A percentile compares a stretch with the other conserved stretches of the same genome.
Evolutionary conservation across 2,888 invertebrate species (phyloP).

Genomic region (Xylocampa areola): DNA sequence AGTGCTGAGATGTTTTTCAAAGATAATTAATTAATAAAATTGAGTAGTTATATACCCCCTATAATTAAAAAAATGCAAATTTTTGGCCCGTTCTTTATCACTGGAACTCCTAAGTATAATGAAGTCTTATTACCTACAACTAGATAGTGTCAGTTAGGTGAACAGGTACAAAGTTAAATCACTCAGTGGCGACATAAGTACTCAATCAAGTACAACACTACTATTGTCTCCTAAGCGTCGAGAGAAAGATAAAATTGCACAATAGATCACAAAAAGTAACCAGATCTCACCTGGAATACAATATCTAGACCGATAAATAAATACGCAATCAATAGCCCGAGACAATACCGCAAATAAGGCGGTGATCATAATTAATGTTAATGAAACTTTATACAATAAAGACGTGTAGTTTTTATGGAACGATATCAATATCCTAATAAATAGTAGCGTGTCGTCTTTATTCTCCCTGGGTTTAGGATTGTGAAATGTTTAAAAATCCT

Average conservation of each 20-base stretch:
- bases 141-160: no score
- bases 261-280: conserved; percentile 48
- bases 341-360: conserved; percentile 32
- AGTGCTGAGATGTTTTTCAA: no score
- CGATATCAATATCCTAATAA: no score
- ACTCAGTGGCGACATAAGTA: conserved; percentile 4
- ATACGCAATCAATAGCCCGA: conserved; percentile 24
- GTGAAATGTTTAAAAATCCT: no score
- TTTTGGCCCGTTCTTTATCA: no score
- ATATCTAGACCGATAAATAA: conserved; percentile 33
- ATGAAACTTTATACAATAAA: conserved; percentile 28
- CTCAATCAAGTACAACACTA: conserved; percentile 12
- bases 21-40: no score
- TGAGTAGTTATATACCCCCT: no score
- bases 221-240: conserved; percentile 30
- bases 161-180: background rate
- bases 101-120: no score
- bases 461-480: no score
- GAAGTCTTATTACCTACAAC: no score
- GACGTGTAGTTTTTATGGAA: conserved; percentile 11
- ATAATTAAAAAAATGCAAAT: no score
- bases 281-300: conserved; percentile 41
- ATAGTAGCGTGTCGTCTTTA: no score
- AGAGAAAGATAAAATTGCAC: conserved; percentile 42
- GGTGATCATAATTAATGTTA: conserved; percentile 18